Conservation (phyloP, 2,113 vertebrate genomes). For the Passer montanus region DNA sequence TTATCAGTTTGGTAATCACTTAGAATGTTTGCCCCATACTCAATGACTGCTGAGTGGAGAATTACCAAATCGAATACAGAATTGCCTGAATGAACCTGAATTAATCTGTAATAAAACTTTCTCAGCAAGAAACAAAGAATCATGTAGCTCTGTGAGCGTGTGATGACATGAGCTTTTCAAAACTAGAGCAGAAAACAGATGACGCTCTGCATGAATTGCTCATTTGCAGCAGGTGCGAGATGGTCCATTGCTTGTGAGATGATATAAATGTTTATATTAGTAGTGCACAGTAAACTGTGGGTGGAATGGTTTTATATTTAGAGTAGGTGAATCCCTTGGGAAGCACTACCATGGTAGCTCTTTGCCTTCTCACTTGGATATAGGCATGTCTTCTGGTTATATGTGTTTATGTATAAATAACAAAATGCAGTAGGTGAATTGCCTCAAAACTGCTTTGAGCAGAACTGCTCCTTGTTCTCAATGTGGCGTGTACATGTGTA, state of each 20-base stretch:
- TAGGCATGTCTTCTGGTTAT: neutral
- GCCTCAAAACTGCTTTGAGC: neutral
- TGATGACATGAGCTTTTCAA: neutral
- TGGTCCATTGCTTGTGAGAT: neutral
- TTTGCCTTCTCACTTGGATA: neutral
- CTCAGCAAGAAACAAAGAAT: neutral
- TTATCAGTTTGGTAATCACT: neutral
- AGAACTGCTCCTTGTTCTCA: neutral
- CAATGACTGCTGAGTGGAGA: neutral
- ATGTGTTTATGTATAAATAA: neutral
- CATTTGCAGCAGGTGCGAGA: neutral
- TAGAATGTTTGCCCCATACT: neutral
- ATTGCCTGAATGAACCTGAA: neutral
- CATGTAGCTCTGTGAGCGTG: neutral
- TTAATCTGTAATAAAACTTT: neutral
- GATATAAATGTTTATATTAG: neutral
- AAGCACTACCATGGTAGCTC: neutral
- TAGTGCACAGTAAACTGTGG: neutral
- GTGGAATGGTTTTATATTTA: neutral
- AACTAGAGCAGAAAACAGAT: neutral
- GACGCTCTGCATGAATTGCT: neutral
- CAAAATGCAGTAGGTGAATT: neutral
- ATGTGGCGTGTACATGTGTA: neutral
- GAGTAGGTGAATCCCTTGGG: neutral
- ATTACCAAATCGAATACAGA: neutral